A percentile compares a stretch with the other conserved stretches of the same genome.
phyloP scores from a whole-genome alignment of 2,113 vertebrate species.

The Irena cyanogastra region DNA sequence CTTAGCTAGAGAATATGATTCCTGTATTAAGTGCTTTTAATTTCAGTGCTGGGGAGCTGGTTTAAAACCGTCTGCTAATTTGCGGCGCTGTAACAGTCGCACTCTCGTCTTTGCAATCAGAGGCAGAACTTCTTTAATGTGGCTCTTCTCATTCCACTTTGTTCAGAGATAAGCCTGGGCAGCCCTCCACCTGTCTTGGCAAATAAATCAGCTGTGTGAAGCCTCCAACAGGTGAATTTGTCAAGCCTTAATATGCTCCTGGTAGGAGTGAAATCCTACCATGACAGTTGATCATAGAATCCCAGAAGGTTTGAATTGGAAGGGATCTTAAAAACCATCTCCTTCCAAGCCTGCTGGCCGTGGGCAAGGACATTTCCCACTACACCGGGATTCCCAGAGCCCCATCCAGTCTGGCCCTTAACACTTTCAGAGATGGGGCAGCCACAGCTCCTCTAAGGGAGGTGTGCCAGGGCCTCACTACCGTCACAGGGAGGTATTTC shows the following conservation, averaged over 20 bases:
- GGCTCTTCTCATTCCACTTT: slow-evolving; percentile 5
- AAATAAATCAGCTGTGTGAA: slow-evolving; percentile 23
- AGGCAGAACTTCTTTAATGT: slow-evolving; percentile 12
- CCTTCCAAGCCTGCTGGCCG: background rate
- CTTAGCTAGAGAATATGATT: slow-evolving; percentile 58
- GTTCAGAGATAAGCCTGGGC: background rate
- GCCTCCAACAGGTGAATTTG: slow-evolving; percentile 19
- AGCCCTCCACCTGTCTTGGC: slow-evolving; percentile 28
- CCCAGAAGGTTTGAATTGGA: background rate
- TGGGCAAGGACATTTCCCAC: background rate
- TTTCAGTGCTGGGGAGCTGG: slow-evolving; percentile 51
- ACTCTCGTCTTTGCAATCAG: background rate
- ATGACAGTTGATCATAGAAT: background rate
- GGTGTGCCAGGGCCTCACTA: background rate
- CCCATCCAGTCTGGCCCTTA: background rate
- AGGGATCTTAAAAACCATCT: background rate
- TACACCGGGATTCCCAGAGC: background rate
- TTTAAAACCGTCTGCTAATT: slow-evolving; percentile 51
- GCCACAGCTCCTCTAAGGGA: fast-evolving
- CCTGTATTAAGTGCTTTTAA: slow-evolving; percentile 68
- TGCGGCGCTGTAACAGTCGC: background rate
- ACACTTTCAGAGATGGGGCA: background rate
- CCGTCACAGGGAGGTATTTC: background rate
- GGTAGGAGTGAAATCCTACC: background rate
- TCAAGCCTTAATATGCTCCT: background rate